These are phyloP conservation scores for Hipparchia sbordonii DNA, from an alignment of 2,888 invertebrate genomes.

Conservation along the genomic window DNA sequence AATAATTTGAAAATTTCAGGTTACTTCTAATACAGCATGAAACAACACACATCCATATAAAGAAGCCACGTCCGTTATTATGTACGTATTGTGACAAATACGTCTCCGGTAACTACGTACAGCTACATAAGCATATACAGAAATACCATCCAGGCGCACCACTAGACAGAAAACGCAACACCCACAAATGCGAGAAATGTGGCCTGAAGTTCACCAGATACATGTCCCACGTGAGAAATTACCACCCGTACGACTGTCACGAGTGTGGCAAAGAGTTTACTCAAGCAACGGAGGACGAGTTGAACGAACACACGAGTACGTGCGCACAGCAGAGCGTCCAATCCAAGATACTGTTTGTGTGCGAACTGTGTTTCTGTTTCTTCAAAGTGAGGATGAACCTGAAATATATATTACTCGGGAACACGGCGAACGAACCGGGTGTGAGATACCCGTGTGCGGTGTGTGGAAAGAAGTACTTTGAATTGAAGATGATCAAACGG, in stretches of 20 bases:
- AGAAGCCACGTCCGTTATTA: constrained; percentile 21
- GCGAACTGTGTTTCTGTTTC: constrained; percentile 33
- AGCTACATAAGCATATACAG: constrained; percentile 28
- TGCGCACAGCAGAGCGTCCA: not conserved
- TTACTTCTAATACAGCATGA: constrained; percentile 40
- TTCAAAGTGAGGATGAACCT: constrained; percentile 14
- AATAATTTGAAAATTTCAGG: constrained; percentile 22
- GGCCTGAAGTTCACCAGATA: constrained; percentile 34
- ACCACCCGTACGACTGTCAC: constrained; percentile 26
- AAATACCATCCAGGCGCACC: constrained; percentile 11
- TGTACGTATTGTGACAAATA: constrained; percentile 41
- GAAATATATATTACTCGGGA: constrained; percentile 22
- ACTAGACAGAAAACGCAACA: constrained; percentile 1
- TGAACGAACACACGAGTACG: not conserved
- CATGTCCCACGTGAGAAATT: constrained; percentile 33
- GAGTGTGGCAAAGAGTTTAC: constrained; percentile 9
- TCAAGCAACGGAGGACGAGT: not conserved
- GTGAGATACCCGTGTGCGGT: constrained; percentile 27
- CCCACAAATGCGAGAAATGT: constrained; percentile 33
- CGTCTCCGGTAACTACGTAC: constrained; percentile 28
- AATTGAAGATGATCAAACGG: constrained; percentile 31
- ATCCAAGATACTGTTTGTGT: constrained; percentile 27
- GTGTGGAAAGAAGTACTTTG: constrained; percentile 35
- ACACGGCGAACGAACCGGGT: constrained; percentile 16
- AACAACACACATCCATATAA: constrained; percentile 33